Evolutionary conservation across 2,888 invertebrate species (phyloP).

Genomic region (Drosophila longiperda): DNA sequence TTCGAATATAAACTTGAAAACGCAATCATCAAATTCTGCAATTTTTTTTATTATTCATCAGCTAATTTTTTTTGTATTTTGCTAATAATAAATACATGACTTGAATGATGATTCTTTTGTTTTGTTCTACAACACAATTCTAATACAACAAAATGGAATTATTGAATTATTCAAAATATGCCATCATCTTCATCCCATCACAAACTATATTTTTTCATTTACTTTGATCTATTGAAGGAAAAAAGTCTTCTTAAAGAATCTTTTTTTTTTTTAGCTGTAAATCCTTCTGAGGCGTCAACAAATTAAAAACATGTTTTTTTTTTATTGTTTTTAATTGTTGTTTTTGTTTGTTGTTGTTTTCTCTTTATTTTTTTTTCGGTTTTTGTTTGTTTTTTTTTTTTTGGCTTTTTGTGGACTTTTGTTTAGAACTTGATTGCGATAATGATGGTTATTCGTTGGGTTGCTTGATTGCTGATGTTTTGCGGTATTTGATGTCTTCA

Average conservation of each 20-base stretch:
- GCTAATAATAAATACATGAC: neutral
- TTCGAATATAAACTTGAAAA: neutral
- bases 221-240: constrained; percentile 16
- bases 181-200: neutral
- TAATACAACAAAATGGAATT: too few relatives aligned
- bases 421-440: constrained; percentile 63
- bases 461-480: constrained; percentile 38
- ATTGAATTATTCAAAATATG: neutral
- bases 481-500: constrained; percentile 42
- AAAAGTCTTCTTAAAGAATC: too few relatives aligned
- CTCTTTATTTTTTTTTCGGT: too few relatives aligned
- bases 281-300: constrained; percentile 41
- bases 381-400: constrained; percentile 13
- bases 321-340: constrained; percentile 11
- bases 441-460: constrained; percentile 56
- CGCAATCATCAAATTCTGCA: fast-evolving
- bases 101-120: neutral
- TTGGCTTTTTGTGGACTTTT: constrained; percentile 11
- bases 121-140: neutral
- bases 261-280: constrained; percentile 6
- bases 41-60: neutral
- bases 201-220: constrained; percentile 3
- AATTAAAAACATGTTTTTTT: constrained; percentile 61
- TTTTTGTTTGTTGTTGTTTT: constrained; percentile 16
- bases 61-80: neutral